phyloP scores from a whole-genome alignment of 1,140 invertebrate species.

The Hylaeus anthracinus region DNA sequence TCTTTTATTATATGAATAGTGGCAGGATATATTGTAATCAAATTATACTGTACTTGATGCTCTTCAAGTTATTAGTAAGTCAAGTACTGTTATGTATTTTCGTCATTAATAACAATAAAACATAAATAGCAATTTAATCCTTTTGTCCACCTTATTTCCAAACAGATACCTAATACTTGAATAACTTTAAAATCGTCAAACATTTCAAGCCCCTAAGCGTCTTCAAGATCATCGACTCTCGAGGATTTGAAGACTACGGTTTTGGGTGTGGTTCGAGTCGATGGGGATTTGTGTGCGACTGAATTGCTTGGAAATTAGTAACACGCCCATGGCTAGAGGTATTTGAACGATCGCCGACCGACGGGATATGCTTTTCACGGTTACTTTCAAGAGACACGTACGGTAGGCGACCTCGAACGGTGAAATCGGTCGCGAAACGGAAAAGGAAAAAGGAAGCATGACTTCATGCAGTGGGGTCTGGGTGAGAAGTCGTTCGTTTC shows the following conservation, averaged over 20 bases:
- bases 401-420: neutral
- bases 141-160: too few species aligned
- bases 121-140: too few species aligned
- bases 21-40: too few species aligned
- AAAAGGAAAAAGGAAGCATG: slow-evolving; percentile 52
- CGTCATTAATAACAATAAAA: too few species aligned
- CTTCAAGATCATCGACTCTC: neutral
- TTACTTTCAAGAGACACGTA: neutral
- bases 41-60: too few species aligned
- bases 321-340: neutral
- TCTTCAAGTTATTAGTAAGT: too few species aligned
- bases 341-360: neutral
- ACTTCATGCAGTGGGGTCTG: neutral
- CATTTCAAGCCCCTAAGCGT: too few species aligned
- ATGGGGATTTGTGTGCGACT: neutral
- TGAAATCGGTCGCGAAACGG: slow-evolving; percentile 14
- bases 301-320: neutral
- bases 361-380: neutral
- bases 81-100: too few species aligned
- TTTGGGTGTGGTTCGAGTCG: neutral
- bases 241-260: neutral
- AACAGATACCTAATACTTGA: neutral
- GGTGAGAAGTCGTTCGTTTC: slow-evolving; percentile 27
- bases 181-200: too few species aligned
- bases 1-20: too few species aligned